Base-by-base conservation (phyloP, 1,140 invertebrate genomes). In the Elysia chlorotica region DNA sequence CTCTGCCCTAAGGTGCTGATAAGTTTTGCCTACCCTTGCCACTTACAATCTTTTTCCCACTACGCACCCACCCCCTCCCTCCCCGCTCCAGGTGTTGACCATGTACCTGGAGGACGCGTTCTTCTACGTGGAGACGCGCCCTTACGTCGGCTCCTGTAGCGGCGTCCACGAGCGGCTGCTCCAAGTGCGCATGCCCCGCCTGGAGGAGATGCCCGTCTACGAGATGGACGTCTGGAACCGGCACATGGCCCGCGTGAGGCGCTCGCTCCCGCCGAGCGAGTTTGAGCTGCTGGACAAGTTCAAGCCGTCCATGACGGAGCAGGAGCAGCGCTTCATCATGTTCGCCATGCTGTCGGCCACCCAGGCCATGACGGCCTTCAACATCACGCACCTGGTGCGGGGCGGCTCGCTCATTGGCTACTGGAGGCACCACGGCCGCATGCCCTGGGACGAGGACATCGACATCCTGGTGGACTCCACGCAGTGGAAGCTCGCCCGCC, bases 391-490 rank as follows among this genome's bases (percentile, higher is more conserved):
- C 33, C 36, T 72, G n/a, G 41, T 72, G 41, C 28, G 38, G 30
- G 61, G 61, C n/a, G 70, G 70, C 2, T 54, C 70, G 0, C 48
- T 72, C 28, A 65, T 72, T 21, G 70, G 70, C 6, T 30, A 54
- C 17, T 56, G 57, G 35, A 28, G 70, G 53, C 70, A 72, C 33
- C 70, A 72, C 48, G 70, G 70, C 28, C 31, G 41, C 21, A 72
- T 72, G 41, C 70, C 70, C 2, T 72, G 70, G 70, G 70, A 72
- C 48, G 70, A 72, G 30, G 70, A 72, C 31, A 35, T 65, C 33
- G 70, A 72, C 57, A 37, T 72, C 10, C 37, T 72, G 38, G 63
- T 72, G 61, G 28, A 17, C 6, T 37, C 56, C n/a, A 5, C 10
- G 31, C 61, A 72, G 48, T 72, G 70, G 70, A 48, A 25, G 23